Evolutionary conservation across 2,113 vertebrate species (phyloP).

Genomic region (Camelus dromedarius): DNA sequence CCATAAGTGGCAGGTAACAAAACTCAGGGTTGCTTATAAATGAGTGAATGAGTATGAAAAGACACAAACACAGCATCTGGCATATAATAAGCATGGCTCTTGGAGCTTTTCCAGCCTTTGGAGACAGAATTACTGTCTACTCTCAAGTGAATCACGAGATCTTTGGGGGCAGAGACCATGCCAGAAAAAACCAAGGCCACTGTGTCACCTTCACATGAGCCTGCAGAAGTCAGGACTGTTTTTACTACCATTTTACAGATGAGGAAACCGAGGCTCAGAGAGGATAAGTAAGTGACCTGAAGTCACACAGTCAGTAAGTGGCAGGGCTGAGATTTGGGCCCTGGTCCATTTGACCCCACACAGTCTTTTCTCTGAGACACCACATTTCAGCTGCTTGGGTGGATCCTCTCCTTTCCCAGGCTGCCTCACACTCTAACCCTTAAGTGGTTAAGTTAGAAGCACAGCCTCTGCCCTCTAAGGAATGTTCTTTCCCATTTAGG

Average conservation of each 20-base stretch:
- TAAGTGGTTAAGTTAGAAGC: slow-evolving; percentile 56
- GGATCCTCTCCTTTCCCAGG: neutral
- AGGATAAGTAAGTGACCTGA: neutral
- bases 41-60: neutral
- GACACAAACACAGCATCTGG: neutral
- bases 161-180: neutral
- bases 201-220: neutral
- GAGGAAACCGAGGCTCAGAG: neutral
- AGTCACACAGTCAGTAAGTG: neutral
- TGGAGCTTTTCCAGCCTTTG: neutral
- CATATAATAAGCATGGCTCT: accelerated
- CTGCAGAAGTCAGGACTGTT: neutral
- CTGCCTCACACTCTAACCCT: neutral
- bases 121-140: neutral
- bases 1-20: neutral
- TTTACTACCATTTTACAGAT: neutral
- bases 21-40: neutral
- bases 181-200: neutral
- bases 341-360: neutral
- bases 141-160: neutral
- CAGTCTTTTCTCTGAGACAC: neutral
- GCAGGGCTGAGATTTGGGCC: neutral
- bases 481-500: slow-evolving; percentile 65
- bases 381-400: neutral
- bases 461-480: neutral